phyloP scores from a whole-genome alignment of 1,140 invertebrate species.

The Gonatopus flavifemur region DNA sequence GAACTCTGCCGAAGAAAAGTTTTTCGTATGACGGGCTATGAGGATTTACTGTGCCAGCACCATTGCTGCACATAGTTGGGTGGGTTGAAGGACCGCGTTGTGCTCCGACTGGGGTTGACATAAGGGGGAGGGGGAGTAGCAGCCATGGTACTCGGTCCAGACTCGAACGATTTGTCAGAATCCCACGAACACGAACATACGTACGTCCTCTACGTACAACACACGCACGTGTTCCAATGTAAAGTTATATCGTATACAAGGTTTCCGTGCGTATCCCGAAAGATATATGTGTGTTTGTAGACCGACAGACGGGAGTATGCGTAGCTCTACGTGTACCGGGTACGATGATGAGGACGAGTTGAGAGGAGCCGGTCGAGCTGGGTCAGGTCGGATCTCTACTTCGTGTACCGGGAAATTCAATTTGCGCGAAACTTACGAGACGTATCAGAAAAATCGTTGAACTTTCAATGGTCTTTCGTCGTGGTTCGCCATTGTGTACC shows the following conservation, averaged over 20 bases:
- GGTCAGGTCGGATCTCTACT: too few relatives aligned
- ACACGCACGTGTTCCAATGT: too few relatives aligned
- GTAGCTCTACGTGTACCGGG: too few relatives aligned
- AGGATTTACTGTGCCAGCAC: constrained; percentile 30
- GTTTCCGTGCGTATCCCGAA: too few relatives aligned
- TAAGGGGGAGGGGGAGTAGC: not conserved
- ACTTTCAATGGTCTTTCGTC: too few relatives aligned
- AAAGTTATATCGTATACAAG: too few relatives aligned
- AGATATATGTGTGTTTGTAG: too few relatives aligned
- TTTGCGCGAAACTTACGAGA: constrained; percentile 22
- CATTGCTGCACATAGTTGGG: constrained; percentile 1
- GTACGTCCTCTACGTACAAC: too few relatives aligned
- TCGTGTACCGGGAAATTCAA: constrained; percentile 27
- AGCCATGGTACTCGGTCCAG: constrained; percentile 9
- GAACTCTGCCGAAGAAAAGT: constrained; percentile 25
- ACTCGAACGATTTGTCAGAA: constrained; percentile 38
- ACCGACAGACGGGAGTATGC: too few relatives aligned
- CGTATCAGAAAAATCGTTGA: constrained; percentile 28
- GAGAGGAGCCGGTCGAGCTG: too few relatives aligned
- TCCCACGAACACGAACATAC: constrained; percentile 24
- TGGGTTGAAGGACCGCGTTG: not conserved
- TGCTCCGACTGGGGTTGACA: not conserved
- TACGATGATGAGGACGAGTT: too few relatives aligned
- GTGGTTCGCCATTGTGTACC: too few relatives aligned
- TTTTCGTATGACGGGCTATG: constrained; percentile 12